Conservation (phyloP, 2,888 invertebrate genomes). For the Stenolophus ochropezus region DNA sequence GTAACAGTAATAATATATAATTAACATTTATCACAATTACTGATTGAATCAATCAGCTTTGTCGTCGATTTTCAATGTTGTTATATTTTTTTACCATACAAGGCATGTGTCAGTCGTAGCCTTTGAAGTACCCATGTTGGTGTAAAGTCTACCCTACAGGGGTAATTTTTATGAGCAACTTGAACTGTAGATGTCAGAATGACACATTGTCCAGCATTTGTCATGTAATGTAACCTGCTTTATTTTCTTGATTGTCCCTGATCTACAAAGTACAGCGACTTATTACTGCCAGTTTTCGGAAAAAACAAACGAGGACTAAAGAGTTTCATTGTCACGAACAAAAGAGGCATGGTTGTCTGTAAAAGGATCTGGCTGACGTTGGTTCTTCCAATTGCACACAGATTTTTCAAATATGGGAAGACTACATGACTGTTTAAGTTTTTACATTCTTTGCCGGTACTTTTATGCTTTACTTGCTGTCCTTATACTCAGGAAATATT, state of each 20-base stretch:
- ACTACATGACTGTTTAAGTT: constrained; percentile 18
- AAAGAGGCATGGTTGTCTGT: constrained; percentile 38
- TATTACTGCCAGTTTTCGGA: not conserved
- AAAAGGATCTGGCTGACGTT: constrained; percentile 34
- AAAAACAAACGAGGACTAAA: not conserved
- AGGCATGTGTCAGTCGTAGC: too few relatives aligned
- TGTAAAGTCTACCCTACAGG: too few relatives aligned
- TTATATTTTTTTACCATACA: too few relatives aligned
- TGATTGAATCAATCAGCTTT: too few relatives aligned
- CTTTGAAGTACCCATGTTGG: too few relatives aligned
- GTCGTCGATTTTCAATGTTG: too few relatives aligned
- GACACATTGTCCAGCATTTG: too few relatives aligned
- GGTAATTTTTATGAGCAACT: too few relatives aligned
- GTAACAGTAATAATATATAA: too few relatives aligned
- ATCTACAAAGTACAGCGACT: constrained; percentile 8
- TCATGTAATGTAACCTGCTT: not conserved
- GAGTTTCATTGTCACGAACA: constrained; percentile 25
- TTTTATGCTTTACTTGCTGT: not conserved
- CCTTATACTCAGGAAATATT: not conserved
- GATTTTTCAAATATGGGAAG: constrained; percentile 47
- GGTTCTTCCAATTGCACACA: constrained; percentile 13
- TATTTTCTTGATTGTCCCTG: constrained; percentile 27
- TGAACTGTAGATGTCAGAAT: too few relatives aligned
- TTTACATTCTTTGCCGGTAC: constrained; percentile 5
- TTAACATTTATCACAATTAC: too few relatives aligned